Base-by-base conservation (phyloP, 2,888 invertebrate genomes). In the Ectemnius continuus region DNA sequence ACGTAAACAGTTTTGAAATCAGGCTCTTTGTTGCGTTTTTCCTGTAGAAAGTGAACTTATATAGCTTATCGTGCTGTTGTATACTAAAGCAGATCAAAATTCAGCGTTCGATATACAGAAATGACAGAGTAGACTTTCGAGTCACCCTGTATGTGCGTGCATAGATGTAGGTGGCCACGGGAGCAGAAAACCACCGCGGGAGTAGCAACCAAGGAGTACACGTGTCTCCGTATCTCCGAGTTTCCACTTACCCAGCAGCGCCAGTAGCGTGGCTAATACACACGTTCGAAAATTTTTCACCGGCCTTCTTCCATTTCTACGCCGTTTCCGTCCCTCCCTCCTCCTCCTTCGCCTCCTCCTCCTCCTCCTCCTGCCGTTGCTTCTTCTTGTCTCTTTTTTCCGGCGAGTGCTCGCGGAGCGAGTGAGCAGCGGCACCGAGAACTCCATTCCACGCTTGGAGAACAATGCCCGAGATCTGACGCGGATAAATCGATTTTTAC, bases 391-490 rank as follows among this genome's bases (percentile, higher is more conserved):
- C 56, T 52, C 68, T 63, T 61, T 61, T 28, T 48, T n/a, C 28
- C 64, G 18, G 16, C 59, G 47, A 13, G 2, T 18, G n/a, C 57
- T n/a, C 61, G 67, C 14, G 26, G 61, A 61, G 47, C 71, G 20
- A 13, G 8, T 56, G 45, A 13, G 52, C 56, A 13, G 1, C 71
- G 52, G 8, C 66, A 59, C 69, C 63, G 59, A 56, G 47, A 57
- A 64, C 60, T 57, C 69, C 66, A 60, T 70, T 68, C 47, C 61
- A 61, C 72, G 74, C 64, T 59, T 71, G 70, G 83, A 85, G 88
- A 90, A 90, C 90, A 90, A 90, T 90, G 86, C 87, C 75, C 68
- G 84, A 90, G 89, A 89, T 90, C 87, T 85, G 86, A 87, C 89
- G 84, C 89, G 86, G 90, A 89, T 90, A 90, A 88, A 88, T 86